Conservation (phyloP, 2,888 invertebrate species). For the Gastracanthus pulcherrimus region DNA sequence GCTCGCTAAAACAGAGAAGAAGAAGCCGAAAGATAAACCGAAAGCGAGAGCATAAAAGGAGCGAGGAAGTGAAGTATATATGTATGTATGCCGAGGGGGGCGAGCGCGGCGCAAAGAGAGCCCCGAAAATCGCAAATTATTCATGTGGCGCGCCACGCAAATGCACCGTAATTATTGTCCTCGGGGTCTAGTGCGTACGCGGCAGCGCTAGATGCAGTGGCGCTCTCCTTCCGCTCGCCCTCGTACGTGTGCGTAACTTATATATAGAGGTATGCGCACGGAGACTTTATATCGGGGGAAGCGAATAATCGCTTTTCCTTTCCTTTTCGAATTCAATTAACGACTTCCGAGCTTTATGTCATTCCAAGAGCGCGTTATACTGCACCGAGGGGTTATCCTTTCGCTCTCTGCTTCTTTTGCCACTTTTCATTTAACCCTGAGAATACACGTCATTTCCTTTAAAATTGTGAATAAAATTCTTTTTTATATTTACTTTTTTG, state of each 20-base stretch:
- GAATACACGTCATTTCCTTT: too few relatives aligned
- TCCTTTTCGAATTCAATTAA: constrained; percentile 5
- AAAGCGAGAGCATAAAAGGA: not conserved
- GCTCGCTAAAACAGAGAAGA: constrained; percentile 43
- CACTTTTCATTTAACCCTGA: too few relatives aligned
- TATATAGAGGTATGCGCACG: too few relatives aligned
- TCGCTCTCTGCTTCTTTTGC: too few relatives aligned
- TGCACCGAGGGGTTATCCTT: too few relatives aligned
- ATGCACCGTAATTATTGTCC: constrained; percentile 34
- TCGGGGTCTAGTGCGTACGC: not conserved
- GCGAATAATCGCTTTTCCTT: constrained; percentile 42
- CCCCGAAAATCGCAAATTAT: constrained; percentile 48
- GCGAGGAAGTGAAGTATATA: not conserved
- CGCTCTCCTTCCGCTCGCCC: not conserved
- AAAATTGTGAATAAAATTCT: too few relatives aligned
- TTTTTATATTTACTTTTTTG: too few relatives aligned
- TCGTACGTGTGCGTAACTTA: not conserved
- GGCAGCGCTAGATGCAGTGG: not conserved
- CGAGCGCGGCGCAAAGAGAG: constrained; percentile 17
- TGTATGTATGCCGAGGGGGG: not conserved
- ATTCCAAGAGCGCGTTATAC: too few relatives aligned
- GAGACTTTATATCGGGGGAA: not conserved
- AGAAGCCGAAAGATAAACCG: not conserved
- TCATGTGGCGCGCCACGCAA: constrained; percentile 28
- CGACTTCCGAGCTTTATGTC: constrained; percentile 15